Percentiles rank a stretch among this genome's conserved stretches.
These are phyloP conservation scores for Acrobasis repandana DNA, from an alignment of 2,888 invertebrate genomes.

Conservation along the genomic window DNA sequence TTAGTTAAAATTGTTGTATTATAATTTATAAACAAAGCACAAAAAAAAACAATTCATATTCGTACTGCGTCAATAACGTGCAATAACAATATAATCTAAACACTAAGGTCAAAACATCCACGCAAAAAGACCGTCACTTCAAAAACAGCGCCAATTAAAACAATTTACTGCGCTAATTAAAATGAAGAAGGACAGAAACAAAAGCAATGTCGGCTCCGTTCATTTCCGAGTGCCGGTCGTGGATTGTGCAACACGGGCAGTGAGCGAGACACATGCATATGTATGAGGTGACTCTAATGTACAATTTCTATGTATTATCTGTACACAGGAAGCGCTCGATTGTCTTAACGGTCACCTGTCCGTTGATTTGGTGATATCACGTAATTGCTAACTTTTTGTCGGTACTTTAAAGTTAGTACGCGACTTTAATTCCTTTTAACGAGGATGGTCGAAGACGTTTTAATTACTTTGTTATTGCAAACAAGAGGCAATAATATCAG, in stretches of 20 bases:
- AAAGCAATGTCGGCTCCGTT: slow-evolving; percentile 35
- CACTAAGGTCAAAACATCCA: slow-evolving; percentile 8
- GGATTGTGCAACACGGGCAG: slow-evolving; percentile 81
- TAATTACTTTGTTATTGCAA: background rate
- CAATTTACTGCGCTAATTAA: slow-evolving; percentile 21
- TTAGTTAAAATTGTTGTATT: background rate
- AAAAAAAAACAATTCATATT: background rate
- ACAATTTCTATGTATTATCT: slow-evolving; percentile 83
- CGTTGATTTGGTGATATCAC: slow-evolving; percentile 58
- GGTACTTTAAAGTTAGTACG: slow-evolving; percentile 19
- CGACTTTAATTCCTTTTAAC: background rate
- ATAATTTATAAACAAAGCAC: background rate
- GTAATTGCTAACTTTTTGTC: slow-evolving; percentile 56
- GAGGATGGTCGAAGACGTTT: background rate
- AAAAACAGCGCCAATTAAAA: slow-evolving; percentile 15
- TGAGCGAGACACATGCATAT: slow-evolving; percentile 81
- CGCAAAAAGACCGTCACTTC: slow-evolving; percentile 15
- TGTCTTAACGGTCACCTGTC: slow-evolving; percentile 76
- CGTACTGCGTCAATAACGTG: background rate
- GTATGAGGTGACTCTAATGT: slow-evolving; percentile 80
- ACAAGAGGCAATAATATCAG: too few species aligned
- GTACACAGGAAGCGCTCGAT: slow-evolving; percentile 75
- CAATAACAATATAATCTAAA: background rate
- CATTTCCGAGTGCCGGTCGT: slow-evolving; percentile 55
- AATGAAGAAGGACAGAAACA: slow-evolving; percentile 21